Conservation (phyloP, 2,113 vertebrate genomes). For the Sinocyclocheilus maitianheensis region DNA sequence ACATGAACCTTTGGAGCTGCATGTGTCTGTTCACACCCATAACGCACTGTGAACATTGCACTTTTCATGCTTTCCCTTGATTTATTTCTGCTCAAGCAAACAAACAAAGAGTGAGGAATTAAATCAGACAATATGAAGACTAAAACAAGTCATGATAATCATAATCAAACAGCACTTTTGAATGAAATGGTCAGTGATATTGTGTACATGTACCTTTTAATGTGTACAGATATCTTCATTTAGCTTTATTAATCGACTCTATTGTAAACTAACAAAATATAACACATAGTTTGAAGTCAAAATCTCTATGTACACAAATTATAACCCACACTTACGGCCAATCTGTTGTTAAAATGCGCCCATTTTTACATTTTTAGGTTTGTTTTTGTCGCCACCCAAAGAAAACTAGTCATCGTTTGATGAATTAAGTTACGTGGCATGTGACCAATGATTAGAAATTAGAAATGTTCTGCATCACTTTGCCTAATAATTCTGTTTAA, state of each 20-base stretch:
- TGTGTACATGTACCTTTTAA: constrained; percentile 10
- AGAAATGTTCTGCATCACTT: constrained; percentile 33
- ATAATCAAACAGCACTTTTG: neutral
- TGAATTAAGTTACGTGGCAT: constrained; percentile 3
- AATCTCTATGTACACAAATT: constrained; percentile 42
- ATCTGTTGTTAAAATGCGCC: constrained; percentile 68
- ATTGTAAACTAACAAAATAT: neutral
- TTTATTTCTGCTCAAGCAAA: neutral
- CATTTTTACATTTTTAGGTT: constrained; percentile 31
- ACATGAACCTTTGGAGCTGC: constrained; percentile 2
- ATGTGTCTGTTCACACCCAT: constrained; percentile 5
- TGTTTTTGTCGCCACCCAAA: constrained; percentile 47
- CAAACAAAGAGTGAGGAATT: neutral
- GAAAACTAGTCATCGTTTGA: neutral
- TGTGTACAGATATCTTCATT: neutral
- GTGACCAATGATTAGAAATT: constrained; percentile 10
- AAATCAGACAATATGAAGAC: neutral
- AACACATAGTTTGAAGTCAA: neutral
- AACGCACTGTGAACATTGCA: constrained; percentile 16
- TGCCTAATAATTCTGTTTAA: neutral
- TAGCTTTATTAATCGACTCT: neutral
- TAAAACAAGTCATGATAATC: neutral
- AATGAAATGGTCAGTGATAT: constrained; percentile 20
- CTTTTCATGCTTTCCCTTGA: neutral
- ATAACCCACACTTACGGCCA: constrained; percentile 61